These are phyloP conservation scores for Sparidentex hasta DNA, from an alignment of 2,797 vertebrate species.

Conservation along the genomic window DNA sequence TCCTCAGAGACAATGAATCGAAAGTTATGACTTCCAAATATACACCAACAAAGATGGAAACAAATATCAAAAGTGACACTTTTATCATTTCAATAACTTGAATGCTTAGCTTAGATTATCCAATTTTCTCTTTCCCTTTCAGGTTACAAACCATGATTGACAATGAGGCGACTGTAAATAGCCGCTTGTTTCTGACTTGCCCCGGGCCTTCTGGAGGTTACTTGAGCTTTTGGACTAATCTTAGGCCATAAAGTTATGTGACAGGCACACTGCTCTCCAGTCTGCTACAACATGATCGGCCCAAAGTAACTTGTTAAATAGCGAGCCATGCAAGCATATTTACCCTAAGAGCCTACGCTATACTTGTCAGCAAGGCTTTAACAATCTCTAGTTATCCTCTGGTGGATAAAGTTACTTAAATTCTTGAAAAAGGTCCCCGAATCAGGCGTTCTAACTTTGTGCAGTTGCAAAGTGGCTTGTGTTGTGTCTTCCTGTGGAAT, in stretches of 20 bases:
- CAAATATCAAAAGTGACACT: background rate
- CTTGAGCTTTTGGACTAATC: conserved; percentile 81
- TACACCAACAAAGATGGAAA: background rate
- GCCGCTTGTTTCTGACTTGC: conserved; percentile 62
- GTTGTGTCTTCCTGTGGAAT: background rate
- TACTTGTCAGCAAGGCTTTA: background rate
- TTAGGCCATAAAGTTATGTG: conserved; percentile 76
- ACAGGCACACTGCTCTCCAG: conserved; percentile 64
- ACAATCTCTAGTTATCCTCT: background rate
- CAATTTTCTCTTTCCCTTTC: conserved; percentile 4
- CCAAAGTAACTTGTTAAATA: conserved; percentile 70
- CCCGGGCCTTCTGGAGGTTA: conserved; percentile 63
- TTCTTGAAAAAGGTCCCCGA: conserved; percentile 6
- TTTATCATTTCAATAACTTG: background rate
- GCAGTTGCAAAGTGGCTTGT: background rate
- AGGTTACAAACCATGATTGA: conserved; percentile 14
- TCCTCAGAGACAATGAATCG: background rate
- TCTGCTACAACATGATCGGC: conserved; percentile 67
- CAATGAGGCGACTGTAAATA: conserved; percentile 23
- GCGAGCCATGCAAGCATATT: conserved; percentile 56
- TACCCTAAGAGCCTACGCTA: conserved; percentile 56
- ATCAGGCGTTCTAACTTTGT: background rate
- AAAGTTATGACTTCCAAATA: background rate
- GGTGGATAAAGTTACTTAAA: too few species aligned
- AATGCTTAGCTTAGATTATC: background rate